Conservation (phyloP, 2,797 vertebrate species). For the Microctenopoma stevenorrisi region DNA sequence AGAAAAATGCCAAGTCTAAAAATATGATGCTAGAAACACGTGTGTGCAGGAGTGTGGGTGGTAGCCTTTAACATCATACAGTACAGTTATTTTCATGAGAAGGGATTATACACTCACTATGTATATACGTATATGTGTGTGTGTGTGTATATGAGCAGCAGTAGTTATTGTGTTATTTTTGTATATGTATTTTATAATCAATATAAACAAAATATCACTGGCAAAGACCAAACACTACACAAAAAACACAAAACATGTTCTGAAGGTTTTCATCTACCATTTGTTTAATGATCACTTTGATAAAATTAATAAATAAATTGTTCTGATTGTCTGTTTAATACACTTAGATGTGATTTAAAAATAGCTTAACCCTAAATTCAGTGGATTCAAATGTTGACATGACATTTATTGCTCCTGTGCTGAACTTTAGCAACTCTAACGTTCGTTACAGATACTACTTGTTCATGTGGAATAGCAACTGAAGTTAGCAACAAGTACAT, state of each 20-base stretch:
- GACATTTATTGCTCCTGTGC: too few relatives aligned
- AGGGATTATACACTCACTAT: constrained; percentile 32
- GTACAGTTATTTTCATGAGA: constrained; percentile 39
- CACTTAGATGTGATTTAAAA: neutral
- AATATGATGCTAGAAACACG: constrained; percentile 58
- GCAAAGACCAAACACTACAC: too few relatives aligned
- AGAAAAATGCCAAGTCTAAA: constrained; percentile 75
- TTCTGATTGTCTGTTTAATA: neutral
- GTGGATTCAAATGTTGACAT: neutral
- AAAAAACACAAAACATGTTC: neutral
- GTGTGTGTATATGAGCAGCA: neutral
- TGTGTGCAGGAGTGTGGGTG: constrained; percentile 50
- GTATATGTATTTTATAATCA: too few relatives aligned
- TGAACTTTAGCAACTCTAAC: too few relatives aligned
- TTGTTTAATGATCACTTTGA: neutral
- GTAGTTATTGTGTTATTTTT: neutral
- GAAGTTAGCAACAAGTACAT: too few relatives aligned
- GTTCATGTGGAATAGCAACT: too few relatives aligned
- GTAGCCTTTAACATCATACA: constrained; percentile 49
- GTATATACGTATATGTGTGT: too few relatives aligned
- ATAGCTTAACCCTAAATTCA: neutral
- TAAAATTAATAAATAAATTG: neutral
- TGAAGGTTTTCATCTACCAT: neutral
- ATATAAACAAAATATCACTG: too few relatives aligned
- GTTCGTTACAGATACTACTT: too few relatives aligned